Evolutionary conservation across 35 echinoderm and acorn worm genomes (phyloP).

Genomic region (Stichopus chloronotus): DNA sequence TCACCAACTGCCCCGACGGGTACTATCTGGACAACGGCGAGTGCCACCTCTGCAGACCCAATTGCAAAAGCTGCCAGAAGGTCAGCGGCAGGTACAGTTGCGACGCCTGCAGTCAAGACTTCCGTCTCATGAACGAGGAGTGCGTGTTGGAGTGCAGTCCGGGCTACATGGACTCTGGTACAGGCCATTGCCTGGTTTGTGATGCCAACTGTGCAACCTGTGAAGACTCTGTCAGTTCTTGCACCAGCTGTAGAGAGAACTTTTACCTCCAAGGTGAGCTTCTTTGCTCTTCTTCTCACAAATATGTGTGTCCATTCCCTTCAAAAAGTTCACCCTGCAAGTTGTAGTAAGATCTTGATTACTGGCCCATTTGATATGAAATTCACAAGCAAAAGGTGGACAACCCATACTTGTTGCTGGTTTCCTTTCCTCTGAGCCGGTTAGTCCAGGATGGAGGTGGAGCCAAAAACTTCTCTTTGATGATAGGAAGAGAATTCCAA

Average conservation of each 20-base stretch:
- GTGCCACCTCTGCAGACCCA: constrained; percentile 58
- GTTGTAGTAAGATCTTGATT: no score
- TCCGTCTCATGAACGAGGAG: constrained; percentile 51
- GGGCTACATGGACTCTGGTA: constrained; percentile 39
- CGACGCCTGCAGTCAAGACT: constrained; percentile 58
- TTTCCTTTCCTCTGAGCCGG: no score
- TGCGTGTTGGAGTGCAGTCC: constrained; percentile 80
- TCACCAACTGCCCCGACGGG: constrained; percentile 65
- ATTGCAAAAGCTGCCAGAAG: constrained; percentile 65
- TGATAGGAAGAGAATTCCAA: no score
- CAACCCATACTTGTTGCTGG: no score
- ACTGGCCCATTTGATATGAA: no score
- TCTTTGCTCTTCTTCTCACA: not conserved
- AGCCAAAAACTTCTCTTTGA: no score
- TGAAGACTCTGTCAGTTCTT: constrained; percentile 13
- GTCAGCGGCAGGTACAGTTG: constrained; percentile 48
- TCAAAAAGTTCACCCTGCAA: no score
- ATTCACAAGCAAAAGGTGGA: no score
- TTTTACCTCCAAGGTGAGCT: constrained; percentile 75
- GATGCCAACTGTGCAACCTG: constrained; percentile 73
- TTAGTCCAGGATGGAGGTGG: no score
- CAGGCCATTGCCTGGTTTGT: constrained; percentile 50
- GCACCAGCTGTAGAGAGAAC: constrained; percentile 71
- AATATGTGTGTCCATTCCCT: not conserved
- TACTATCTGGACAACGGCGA: constrained; percentile 54